Base-by-base conservation (phyloP, 2,113 vertebrate genomes). In the Okapia johnstoni region DNA sequence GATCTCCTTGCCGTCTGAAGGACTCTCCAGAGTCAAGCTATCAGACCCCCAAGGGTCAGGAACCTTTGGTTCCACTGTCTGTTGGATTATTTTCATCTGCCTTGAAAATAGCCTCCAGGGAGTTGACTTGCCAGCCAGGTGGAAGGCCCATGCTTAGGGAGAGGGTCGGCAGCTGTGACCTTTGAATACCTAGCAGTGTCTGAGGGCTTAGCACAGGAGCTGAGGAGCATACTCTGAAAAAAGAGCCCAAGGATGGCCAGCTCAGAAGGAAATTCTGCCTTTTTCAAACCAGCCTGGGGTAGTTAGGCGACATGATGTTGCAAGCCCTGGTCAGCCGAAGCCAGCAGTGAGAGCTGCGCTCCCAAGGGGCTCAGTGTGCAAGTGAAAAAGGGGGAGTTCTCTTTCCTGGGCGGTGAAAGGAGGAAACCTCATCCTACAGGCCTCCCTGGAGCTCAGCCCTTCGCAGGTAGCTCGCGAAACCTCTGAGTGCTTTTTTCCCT, bases 111-210 rank as follows among this genome's bases (percentile, higher is more conserved):
- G 25, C 48, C 55, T 94, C 21, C 23, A 60, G 14, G 70, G 60
- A 96, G 57, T 58, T 54, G 52, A 50, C 23, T 77, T 81, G 6
- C 48, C 60, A 43, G 30, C 48, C 91, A 14, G 30, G 16, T 43
- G 1, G 46, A 30, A 36, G 52, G 16, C 80, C 3, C 28, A 7
- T 15, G 28, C 92, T 60, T 50, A 17, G 40, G 43, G 33, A 85
- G 11, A 43, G 40, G 30, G 36, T 1, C 0, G 9, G 19, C 6
- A 13, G 21, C 7, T 1, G 0, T 36, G 40, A 30, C 25, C 5
- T 84, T n/a, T 87, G 54, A 30, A 12, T 15, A 11, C 36, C 36
- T n/a, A n/a, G 4, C n/a, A 6, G 25, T 80, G 9, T 84, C 23
- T 21, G 17, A 77, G 48, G 76, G 52, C 57, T 77, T 57, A 33